Base-by-base conservation (phyloP, 2,797 vertebrate species). In the Geotrypetes seraphini region DNA sequence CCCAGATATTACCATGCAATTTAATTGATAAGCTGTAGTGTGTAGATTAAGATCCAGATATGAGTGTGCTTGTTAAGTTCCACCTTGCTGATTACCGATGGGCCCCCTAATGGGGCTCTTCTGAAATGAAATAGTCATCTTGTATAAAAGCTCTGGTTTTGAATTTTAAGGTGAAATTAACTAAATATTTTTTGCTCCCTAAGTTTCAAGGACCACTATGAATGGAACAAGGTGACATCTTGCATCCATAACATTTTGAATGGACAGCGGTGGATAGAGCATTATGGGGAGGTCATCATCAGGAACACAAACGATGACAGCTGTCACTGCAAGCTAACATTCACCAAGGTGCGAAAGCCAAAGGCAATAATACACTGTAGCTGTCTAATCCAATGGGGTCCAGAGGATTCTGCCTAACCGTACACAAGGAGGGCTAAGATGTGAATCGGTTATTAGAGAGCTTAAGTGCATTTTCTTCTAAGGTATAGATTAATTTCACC, bases 241-340 rank as follows among this genome's bases (percentile, higher is more conserved):
- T 98, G 95, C 55, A 92, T 99, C 60, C 96, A 98, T 66, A 97
- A 99, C 69, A 97, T 99, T 44, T 73, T 99, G 50, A 98, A 91
- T 14, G 95, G 94, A 2, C 94, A 96, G 69, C 87, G 92, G 43
- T 97, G 96, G 95, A 94, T 99, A 4, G 96, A 99, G 60, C 96
- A 99, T 73, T 99, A 99, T 0, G 96, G 96, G n/a, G 96, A 99
- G 67, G 92, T 99, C 39, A 69, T 83, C 46, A 91, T 99, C 64
- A 92, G 71, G 65, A 98, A 97, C 61, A 75, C 81, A 40, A 88
- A 57, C 10, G 85, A 86, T 4, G 80, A 90, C 18, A 65, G 71
- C 25, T 97, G 91, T 63, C 73, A 91, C 49, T 98, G 95, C 81
- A 98, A 93, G 77, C 80, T 99, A 65, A 94, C 83, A 19, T 98